Percentiles rank a stretch among this genome's conserved stretches.
phyloP scores from a whole-genome alignment of 2,888 invertebrate species.

The Drosophila mercatorum region DNA sequence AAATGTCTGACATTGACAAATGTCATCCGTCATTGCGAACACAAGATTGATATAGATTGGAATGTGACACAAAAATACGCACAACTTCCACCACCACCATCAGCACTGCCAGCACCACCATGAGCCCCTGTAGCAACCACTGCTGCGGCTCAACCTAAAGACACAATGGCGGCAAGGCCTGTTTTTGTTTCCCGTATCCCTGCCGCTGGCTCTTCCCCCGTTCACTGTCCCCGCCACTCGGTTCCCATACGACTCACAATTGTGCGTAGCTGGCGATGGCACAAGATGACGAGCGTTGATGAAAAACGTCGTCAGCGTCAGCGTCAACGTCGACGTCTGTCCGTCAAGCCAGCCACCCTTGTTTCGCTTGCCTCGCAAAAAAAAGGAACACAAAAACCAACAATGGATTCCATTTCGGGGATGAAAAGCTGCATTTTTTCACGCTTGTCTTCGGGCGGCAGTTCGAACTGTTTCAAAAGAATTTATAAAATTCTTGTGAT shows the following conservation, averaged over 20 bases:
- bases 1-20: slow-evolving; percentile 85
- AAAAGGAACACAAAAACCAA: slow-evolving; percentile 58
- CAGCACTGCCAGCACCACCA: slow-evolving; percentile 28
- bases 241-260: slow-evolving; percentile 62
- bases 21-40: slow-evolving; percentile 85
- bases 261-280: slow-evolving; percentile 76
- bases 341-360: slow-evolving; percentile 82
- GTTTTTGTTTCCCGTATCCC: slow-evolving; percentile 36
- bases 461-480: slow-evolving; percentile 34
- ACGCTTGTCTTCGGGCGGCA: slow-evolving; percentile 66
- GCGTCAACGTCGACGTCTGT: slow-evolving; percentile 77
- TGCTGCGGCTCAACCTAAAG: slow-evolving; percentile 40
- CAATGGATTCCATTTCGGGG: slow-evolving; percentile 70
- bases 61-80: slow-evolving; percentile 85
- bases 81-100: slow-evolving; percentile 65
- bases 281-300: slow-evolving; percentile 81
- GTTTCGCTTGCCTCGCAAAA: slow-evolving; percentile 47
- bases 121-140: slow-evolving; percentile 49
- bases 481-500: not conserved
- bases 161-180: slow-evolving; percentile 66
- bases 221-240: not conserved
- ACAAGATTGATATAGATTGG: slow-evolving; percentile 85
- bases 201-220: not conserved
- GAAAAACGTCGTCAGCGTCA: slow-evolving; percentile 73
- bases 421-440: slow-evolving; percentile 73